Conservation (phyloP, 2,888 invertebrate species). For the Eudasyphora cyanicolor region DNA sequence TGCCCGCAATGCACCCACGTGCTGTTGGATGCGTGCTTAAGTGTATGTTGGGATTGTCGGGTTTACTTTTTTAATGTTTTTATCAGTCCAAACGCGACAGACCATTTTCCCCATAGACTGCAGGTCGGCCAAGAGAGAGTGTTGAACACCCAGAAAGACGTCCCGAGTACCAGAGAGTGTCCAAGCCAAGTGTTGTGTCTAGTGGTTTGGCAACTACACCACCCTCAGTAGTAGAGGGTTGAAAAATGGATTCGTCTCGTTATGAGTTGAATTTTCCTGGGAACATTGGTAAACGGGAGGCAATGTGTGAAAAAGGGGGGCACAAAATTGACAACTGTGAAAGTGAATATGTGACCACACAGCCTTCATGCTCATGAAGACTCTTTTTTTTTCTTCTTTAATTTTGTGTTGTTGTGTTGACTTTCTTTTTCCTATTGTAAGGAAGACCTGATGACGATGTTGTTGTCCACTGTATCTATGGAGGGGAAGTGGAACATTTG, state of each 20-base stretch:
- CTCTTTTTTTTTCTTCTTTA: background rate
- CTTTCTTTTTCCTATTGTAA: background rate
- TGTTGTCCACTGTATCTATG: background rate
- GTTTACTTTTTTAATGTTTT: slow-evolving; percentile 22
- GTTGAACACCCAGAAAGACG: too few relatives aligned
- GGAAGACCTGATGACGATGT: background rate
- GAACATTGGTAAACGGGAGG: background rate
- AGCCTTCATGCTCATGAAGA: background rate
- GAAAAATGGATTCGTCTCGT: slow-evolving; percentile 24
- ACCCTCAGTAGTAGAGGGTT: slow-evolving; percentile 26
- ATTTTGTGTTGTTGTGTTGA: background rate
- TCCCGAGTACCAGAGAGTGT: slow-evolving; percentile 41
- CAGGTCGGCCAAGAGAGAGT: slow-evolving; percentile 37
- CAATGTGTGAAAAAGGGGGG: slow-evolving; percentile 27
- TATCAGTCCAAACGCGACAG: slow-evolving; percentile 47
- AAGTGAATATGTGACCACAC: slow-evolving; percentile 32
- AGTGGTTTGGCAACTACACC: slow-evolving; percentile 24
- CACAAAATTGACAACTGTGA: slow-evolving; percentile 35
- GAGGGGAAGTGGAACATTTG: slow-evolving; percentile 6
- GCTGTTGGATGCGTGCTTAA: slow-evolving; percentile 23
- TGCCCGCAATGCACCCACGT: background rate
- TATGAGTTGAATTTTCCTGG: slow-evolving; percentile 3
- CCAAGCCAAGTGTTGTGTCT: slow-evolving; percentile 61
- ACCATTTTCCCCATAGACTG: slow-evolving; percentile 44
- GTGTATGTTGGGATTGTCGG: slow-evolving; percentile 5